Conservation (phyloP, 2,888 invertebrate genomes). For the Cremastinae sp. region DNA sequence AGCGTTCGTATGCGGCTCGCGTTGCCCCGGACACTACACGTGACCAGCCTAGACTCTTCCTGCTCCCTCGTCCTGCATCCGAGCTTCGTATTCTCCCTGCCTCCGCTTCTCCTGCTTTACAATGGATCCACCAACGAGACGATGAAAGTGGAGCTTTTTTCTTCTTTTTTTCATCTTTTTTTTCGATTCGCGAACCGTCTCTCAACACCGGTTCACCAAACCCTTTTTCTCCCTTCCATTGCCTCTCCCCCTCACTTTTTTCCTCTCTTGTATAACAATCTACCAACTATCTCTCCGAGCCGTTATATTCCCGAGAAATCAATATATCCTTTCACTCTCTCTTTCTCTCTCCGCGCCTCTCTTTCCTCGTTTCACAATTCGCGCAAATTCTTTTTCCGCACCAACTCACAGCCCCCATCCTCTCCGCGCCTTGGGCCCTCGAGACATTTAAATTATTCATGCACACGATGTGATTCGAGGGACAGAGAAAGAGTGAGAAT, state of each 20-base stretch:
- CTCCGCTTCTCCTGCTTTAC: background rate
- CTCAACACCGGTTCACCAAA: conserved; percentile 49
- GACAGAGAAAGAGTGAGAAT: conserved; percentile 15
- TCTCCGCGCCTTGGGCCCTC: conserved; percentile 37
- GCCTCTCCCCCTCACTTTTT: background rate
- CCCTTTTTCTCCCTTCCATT: conserved; percentile 31
- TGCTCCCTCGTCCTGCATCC: conserved; percentile 31
- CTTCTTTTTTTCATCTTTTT: background rate
- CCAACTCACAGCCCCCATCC: conserved; percentile 30
- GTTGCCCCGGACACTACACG: conserved; percentile 77
- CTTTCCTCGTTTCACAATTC: conserved; percentile 52
- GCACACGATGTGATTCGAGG: conserved; percentile 55
- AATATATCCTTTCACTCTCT: conserved; percentile 58
- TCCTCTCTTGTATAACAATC: conserved; percentile 56
- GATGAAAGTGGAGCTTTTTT: background rate
- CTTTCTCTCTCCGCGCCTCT: conserved; percentile 43
- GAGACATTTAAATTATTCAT: conserved; percentile 65
- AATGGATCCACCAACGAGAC: background rate
- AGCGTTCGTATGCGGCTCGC: conserved; percentile 76
- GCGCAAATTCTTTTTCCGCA: conserved; percentile 59
- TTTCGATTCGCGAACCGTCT: conserved; percentile 53
- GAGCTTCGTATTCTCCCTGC: background rate
- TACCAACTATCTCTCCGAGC: conserved; percentile 46
- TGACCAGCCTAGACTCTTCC: conserved; percentile 74
- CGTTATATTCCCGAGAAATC: conserved; percentile 61